phyloP scores from a whole-genome alignment of 2,113 vertebrate species.

The Zapus hudsonius region DNA sequence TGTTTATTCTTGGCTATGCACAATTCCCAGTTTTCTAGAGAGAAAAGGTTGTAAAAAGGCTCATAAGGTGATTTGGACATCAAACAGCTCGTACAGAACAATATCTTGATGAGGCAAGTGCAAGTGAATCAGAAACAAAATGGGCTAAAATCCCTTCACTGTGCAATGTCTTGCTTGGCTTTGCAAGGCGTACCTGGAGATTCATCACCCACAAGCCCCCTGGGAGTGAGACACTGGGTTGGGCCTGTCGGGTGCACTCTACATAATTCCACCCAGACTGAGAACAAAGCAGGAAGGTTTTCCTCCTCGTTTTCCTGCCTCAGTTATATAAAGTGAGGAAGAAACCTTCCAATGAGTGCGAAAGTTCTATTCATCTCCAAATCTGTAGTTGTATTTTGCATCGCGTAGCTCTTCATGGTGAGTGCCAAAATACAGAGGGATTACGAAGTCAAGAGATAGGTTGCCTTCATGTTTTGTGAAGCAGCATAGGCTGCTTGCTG shows the following conservation, averaged over 20 bases:
- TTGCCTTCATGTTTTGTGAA: slow-evolving; percentile 58
- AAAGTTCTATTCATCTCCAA: slow-evolving; percentile 17
- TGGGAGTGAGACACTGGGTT: neutral
- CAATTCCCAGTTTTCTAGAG: slow-evolving; percentile 60
- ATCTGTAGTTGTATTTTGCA: slow-evolving; percentile 57
- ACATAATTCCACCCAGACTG: neutral
- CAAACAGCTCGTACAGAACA: slow-evolving; percentile 70
- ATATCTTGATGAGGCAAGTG: slow-evolving; percentile 72
- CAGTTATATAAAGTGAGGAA: neutral
- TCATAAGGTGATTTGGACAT: slow-evolving; percentile 71
- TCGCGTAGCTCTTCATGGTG: slow-evolving; percentile 69
- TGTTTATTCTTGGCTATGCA: slow-evolving; percentile 72
- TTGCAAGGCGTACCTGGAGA: neutral
- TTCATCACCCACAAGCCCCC: neutral
- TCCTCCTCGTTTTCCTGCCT: neutral
- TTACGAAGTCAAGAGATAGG: slow-evolving; percentile 67
- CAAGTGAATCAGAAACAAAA: slow-evolving; percentile 73
- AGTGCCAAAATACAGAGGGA: slow-evolving; percentile 72
- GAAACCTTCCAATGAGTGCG: neutral
- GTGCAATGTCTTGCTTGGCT: neutral
- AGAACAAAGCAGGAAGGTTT: neutral
- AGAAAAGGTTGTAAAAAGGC: slow-evolving; percentile 69
- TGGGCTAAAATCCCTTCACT: slow-evolving; percentile 52
- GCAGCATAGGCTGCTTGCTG: neutral
- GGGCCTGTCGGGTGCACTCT: neutral